Evolutionary conservation across 2,113 vertebrate species (phyloP).

Genomic region (Chaetops frenatus): DNA sequence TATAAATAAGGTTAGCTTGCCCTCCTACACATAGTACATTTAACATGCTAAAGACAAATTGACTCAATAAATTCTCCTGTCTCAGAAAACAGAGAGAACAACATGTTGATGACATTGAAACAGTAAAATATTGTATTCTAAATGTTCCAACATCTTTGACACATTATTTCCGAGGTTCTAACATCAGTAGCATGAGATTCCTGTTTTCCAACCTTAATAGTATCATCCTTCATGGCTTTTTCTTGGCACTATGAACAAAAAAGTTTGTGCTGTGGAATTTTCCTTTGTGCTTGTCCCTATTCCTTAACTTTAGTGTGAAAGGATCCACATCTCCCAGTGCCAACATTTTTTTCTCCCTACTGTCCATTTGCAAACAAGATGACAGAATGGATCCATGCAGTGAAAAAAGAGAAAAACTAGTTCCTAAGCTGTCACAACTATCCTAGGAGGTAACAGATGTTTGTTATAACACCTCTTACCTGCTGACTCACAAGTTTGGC

Average conservation of each 20-base stretch:
- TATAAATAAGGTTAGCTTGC: constrained; percentile 10
- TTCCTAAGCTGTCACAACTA: background rate
- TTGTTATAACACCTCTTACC: background rate
- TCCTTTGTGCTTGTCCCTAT: background rate
- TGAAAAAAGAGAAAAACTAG: background rate
- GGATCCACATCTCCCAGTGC: background rate
- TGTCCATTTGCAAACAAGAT: background rate
- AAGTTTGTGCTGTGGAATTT: background rate
- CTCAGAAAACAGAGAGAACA: constrained; percentile 25
- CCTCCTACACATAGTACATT: background rate
- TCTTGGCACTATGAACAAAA: background rate
- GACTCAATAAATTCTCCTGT: constrained; percentile 30
- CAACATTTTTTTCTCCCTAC: background rate
- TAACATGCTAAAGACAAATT: constrained; percentile 24
- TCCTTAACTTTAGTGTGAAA: background rate
- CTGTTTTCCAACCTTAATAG: background rate
- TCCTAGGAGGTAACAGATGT: background rate
- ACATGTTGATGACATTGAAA: constrained; percentile 3
- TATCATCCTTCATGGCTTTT: background rate
- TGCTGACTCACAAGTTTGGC: background rate
- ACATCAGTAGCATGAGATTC: background rate
- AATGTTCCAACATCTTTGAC: background rate
- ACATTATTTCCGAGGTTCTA: constrained; percentile 6
- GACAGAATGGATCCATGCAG: background rate
- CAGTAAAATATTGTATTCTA: background rate